phyloP scores from a whole-genome alignment of 2,888 invertebrate genomes.

The Orchestes rusci region DNA sequence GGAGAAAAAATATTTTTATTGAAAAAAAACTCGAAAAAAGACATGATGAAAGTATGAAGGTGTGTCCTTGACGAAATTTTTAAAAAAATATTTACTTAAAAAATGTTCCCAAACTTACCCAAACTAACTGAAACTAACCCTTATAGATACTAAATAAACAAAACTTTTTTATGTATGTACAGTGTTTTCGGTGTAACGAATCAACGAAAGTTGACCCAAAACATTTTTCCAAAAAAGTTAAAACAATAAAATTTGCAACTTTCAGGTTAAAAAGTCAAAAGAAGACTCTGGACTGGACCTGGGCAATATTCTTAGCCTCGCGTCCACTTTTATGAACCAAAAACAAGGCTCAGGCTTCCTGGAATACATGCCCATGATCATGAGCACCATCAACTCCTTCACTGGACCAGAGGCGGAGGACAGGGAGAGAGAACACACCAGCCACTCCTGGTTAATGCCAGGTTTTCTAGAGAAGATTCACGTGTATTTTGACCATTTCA shows the following conservation, averaged over 20 bases:
- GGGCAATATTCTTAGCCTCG: constrained; percentile 15
- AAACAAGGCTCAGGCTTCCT: constrained; percentile 29
- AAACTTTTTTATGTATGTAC: no score
- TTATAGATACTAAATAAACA: no score
- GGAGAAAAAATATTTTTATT: no score
- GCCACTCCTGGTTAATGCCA: constrained; percentile 65
- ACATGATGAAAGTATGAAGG: no score
- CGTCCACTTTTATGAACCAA: constrained; percentile 13
- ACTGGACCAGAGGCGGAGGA: constrained; percentile 51
- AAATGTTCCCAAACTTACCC: no score
- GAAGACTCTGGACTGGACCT: constrained; percentile 15
- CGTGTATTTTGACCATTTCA: constrained; percentile 70
- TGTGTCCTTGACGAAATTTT: no score
- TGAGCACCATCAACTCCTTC: constrained; percentile 58
- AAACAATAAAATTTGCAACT: background rate
- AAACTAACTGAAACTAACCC: no score
- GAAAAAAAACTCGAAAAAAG: no score
- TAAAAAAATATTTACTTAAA: no score
- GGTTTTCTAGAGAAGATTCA: constrained; percentile 63
- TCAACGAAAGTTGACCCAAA: no score
- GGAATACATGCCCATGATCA: constrained; percentile 58
- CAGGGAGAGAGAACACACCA: constrained; percentile 57
- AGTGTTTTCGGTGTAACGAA: no score
- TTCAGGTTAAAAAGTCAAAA: constrained; percentile 2
- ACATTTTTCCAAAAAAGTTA: no score